Conservation (phyloP, 2,797 vertebrate genomes). For the Pampus argenteus region DNA sequence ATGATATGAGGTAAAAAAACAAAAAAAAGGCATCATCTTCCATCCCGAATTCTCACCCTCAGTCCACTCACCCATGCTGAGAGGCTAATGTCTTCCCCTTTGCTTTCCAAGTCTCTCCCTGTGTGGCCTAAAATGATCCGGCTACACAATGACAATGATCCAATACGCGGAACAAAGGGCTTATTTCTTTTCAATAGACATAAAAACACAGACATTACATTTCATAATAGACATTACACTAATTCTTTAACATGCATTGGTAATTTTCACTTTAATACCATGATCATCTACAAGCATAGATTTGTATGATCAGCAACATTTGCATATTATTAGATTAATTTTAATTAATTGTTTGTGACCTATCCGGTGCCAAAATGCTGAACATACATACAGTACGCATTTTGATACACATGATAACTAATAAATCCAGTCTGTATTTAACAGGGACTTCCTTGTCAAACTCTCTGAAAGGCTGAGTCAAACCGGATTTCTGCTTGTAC, state of each 20-base stretch:
- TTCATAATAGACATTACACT: constrained; percentile 41
- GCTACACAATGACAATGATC: constrained; percentile 59
- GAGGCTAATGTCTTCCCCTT: constrained; percentile 70
- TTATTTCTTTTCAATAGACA: constrained; percentile 33
- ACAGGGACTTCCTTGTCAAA: not conserved
- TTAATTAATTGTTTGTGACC: not conserved
- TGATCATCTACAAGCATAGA: not conserved
- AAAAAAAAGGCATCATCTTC: constrained; percentile 48
- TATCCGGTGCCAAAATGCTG: not conserved
- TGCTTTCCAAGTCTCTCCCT: constrained; percentile 64
- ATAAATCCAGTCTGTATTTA: not conserved
- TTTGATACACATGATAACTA: not conserved
- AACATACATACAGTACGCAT: not conserved
- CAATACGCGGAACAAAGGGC: constrained; percentile 55
- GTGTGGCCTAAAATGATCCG: constrained; percentile 65
- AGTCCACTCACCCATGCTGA: constrained; percentile 69
- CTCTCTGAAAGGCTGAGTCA: constrained; percentile 15
- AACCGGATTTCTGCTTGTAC: not conserved
- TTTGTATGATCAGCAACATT: constrained; percentile 1
- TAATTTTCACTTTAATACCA: constrained; percentile 29
- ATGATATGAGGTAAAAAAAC: constrained; percentile 36
- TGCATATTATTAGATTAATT: constrained; percentile 9
- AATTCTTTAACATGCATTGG: constrained; percentile 29
- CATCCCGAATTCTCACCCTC: constrained; percentile 44
- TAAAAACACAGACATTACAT: no score